Percentiles rank a stretch among this genome's conserved stretches.
phyloP scores from a whole-genome alignment of 2,888 invertebrate genomes.

The Pachycephus smyrnensis region DNA sequence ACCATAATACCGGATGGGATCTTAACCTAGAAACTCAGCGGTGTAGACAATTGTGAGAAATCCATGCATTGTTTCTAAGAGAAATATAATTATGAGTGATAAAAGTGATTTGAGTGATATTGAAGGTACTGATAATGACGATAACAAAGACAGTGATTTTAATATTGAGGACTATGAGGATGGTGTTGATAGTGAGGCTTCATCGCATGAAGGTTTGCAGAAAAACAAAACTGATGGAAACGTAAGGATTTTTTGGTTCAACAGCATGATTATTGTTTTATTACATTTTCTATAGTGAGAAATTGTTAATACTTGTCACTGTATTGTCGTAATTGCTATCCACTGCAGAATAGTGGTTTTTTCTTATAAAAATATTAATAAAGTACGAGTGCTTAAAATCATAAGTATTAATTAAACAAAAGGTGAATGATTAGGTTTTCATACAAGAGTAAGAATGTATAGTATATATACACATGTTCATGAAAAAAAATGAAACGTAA shows the following conservation, averaged over 20 bases:
- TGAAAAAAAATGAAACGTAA: not conserved
- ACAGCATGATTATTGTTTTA: not conserved
- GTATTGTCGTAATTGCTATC: not conserved
- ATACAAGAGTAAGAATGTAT: no score
- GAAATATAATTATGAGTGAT: constrained; percentile 22
- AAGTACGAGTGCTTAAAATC: no score
- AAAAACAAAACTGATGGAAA: not conserved
- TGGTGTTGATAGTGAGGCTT: constrained; percentile 55
- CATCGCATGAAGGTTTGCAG: constrained; percentile 16
- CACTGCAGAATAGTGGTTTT: not conserved
- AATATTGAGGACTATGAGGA: constrained; percentile 47
- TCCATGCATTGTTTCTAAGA: not conserved
- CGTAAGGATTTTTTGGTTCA: not conserved
- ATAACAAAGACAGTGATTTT: constrained; percentile 47
- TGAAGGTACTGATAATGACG: constrained; percentile 38
- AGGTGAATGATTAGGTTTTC: no score
- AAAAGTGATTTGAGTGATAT: constrained; percentile 17
- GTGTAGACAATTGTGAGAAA: not conserved
- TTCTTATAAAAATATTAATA: not conserved
- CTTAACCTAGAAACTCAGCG: not conserved
- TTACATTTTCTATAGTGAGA: not conserved
- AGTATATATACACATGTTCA: no score
- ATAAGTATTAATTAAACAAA: no score
- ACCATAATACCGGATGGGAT: not conserved
- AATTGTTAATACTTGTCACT: not conserved